Evolutionary conservation across 2,797 vertebrate species (phyloP).

Genomic region (Chelonia mydas): DNA sequence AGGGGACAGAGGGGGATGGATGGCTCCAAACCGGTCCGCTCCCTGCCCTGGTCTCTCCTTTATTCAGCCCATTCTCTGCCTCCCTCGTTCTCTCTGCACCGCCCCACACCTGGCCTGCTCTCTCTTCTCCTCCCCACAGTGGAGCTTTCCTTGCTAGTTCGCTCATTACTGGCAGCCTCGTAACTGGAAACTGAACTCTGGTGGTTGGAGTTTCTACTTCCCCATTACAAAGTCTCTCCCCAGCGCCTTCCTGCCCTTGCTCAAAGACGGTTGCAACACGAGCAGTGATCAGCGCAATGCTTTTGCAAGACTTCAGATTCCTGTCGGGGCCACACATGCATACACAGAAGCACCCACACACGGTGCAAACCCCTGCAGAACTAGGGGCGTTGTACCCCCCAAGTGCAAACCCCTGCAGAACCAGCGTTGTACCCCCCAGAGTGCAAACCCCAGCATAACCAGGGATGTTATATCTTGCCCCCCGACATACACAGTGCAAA

Average conservation of each 20-base stretch:
- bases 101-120: background rate
- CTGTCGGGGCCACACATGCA: background rate
- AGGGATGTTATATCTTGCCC: no score
- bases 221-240: background rate
- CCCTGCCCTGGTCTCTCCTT: background rate
- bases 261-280: background rate
- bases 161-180: background rate
- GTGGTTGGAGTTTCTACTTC: background rate
- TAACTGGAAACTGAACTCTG: background rate
- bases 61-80: background rate
- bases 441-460: no score
- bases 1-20: background rate
- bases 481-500: no score
- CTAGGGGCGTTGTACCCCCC: no score
- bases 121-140: background rate
- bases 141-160: background rate
- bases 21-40: background rate
- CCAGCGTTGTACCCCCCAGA: no score
- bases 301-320: background rate
- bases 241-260: background rate
- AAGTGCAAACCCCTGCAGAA: background rate
- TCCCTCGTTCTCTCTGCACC: background rate
- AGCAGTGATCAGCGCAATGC: background rate
- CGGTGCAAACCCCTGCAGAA: background rate
- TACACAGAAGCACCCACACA: background rate